Evolutionary conservation across 2,888 invertebrate genomes (phyloP).

Genomic region (Aquatica leii): DNA sequence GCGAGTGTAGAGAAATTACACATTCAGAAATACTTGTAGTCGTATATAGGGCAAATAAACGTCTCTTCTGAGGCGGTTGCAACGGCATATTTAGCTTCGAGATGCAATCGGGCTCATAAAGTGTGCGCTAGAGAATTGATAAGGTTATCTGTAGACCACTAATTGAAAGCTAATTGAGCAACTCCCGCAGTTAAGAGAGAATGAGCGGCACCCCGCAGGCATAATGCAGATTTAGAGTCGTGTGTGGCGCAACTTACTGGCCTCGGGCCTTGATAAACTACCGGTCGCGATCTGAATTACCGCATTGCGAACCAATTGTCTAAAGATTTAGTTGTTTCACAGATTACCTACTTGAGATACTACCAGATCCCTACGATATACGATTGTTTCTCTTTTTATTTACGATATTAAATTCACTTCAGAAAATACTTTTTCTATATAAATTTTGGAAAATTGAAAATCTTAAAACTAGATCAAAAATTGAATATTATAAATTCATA

Average conservation of each 20-base stretch:
- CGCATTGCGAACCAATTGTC: slow-evolving; percentile 54
- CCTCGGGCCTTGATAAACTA: slow-evolving; percentile 58
- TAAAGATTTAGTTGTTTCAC: slow-evolving; percentile 55
- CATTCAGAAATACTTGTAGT: slow-evolving; percentile 39
- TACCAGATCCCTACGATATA: slow-evolving; percentile 30
- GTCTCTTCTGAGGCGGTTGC: slow-evolving; percentile 35
- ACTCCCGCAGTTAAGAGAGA: slow-evolving; percentile 58
- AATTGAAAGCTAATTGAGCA: slow-evolving; percentile 63
- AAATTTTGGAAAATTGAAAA: no score
- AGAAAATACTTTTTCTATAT: no score
- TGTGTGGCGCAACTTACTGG: slow-evolving; percentile 56
- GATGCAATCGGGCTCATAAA: slow-evolving; percentile 49
- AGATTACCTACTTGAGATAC: slow-evolving; percentile 55
- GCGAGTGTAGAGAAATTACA: slow-evolving; percentile 32
- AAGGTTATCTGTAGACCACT: slow-evolving; percentile 58
- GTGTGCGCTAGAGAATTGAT: slow-evolving; percentile 56
- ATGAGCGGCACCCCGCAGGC: slow-evolving; percentile 53
- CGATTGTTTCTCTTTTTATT: slow-evolving; percentile 5
- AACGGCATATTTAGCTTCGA: slow-evolving; percentile 32
- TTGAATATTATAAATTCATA: no score
- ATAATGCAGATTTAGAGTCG: slow-evolving; percentile 57
- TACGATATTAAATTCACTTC: no score
- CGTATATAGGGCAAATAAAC: slow-evolving; percentile 36
- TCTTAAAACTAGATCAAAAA: no score
- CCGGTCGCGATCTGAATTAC: slow-evolving; percentile 53